Base-by-base conservation (phyloP, 2,113 vertebrate species). In the Heloderma charlesbogerti region DNA sequence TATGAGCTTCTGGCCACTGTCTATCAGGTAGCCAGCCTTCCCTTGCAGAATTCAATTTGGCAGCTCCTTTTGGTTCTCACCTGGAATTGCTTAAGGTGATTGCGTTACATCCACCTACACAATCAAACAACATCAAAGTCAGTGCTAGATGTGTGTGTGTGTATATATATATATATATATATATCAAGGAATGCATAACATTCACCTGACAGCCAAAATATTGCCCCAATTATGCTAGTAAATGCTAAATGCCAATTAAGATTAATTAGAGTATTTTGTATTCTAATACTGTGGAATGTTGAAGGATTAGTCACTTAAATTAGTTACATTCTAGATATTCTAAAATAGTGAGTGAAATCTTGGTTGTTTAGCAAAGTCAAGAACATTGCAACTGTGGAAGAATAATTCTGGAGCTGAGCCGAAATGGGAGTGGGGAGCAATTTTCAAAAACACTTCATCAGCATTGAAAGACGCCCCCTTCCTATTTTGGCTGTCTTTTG, bases 1-100 rank as follows among this genome's bases (percentile, higher is more conserved):
- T 85, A 84, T 90, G 78, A 92, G 1, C 71, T 57, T 0, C 67
- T 90, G 48, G 43, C 67, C 43, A 84, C 91, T 86, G 84, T 63
- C 20, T 40, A 51, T 37, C 92, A 87, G 45, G 48, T 34, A 87
- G 89, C 66, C 77, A 87, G 89, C 66, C 77, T 63, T 72, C 80
- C 80, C 43, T 43, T 75, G 7, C 86, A 88, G 91, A 91, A 48
- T 77, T 63, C 80, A 84, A 27, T 92, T 88, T 93, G 91, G 80
- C 77, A 92, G 48, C 43, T 84, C 22, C 0, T 2, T 31, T 13
- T 92, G 31, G 43, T 92, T 95, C 93, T 90, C 85, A 63, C 34
- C 60, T 91, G 48, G 48, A 90, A 85, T 85, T 80, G 78, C 79
- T 93, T 34, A 60, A 92, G 60, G 81, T 91, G 71, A 79, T 95